Evolutionary conservation across 2,113 vertebrate genomes (phyloP), one percentile per base, ranked within the genome.

Genomic region (Phylloscopus trochilus): DNA sequence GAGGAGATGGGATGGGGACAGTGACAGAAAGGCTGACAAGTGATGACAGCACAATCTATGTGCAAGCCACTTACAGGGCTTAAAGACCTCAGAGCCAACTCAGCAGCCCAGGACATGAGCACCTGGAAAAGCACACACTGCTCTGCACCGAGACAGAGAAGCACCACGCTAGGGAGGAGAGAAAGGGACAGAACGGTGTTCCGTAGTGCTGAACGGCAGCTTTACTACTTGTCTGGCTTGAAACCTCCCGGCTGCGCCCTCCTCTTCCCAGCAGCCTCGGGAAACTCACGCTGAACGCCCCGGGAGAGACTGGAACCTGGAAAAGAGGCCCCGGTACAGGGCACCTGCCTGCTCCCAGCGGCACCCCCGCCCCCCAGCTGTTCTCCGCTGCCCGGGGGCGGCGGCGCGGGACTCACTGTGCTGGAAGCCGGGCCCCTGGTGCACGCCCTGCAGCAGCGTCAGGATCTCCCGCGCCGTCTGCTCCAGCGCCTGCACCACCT

Each of bases 381-480:
- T 11, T 41, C 52, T 26, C 43, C 35, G 21, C 56, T 12, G 76
- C 28, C 39, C 39, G 30, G 21, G 31, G 11, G 18, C 10, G 22
- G 69, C 39, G 30, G 14, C 7, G 62, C 55, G 49, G 80, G 5
- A 96, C 99, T 98, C 97, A 99, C 99, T 99, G 95, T 99, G 98
- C 97, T 99, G 99, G 97, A 99, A 99, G 63, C 99, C 99, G 73
- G 97, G 89, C 28, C 99, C 98, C 41, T 99, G 99, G 97, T 99
- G 99, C 80, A 99, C 99, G 64, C 99, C 99, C 94, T 99, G 99
- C 74, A 99, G 98, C 16, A 99, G 94, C 44, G 99, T 99, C 6
- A 99, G 98, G 74, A 99, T 99, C 97, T 99, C 99, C 86, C 99
- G 98, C n/a, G 99, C 99, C 8, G 98, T 99, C 97, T 99, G 99